Evolutionary conservation across 2,888 invertebrate species (phyloP), one percentile per base, ranked within the genome.

Genomic region (Dasypolia templi): DNA sequence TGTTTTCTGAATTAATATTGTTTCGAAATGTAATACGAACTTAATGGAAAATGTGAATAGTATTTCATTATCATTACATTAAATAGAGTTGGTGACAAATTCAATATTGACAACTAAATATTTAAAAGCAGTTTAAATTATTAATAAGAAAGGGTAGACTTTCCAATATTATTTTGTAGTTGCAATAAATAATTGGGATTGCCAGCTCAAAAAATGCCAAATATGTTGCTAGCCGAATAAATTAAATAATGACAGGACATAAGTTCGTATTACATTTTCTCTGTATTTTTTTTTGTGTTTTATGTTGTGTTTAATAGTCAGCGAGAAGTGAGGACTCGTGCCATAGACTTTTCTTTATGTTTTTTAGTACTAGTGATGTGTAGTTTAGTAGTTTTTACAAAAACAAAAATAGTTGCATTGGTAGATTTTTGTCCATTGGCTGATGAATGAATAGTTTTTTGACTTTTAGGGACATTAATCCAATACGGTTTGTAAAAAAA

Each of bases 261-360:
- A 75, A 67, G 62, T 73, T 81, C 77, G 64, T 81, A 65, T 75
- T 56, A 71, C 69, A 83, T 77, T 81, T 76, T 73, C 68, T 88
- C 82, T 87, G 84, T 85, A 89, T 84, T 79, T 79, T 73, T 35
- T 68, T 81, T 86, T 87, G 83, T 87, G 69, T 84, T 89, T 88
- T 89, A 91, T 91, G 93, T 91, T 90, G 90, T 92, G 87, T 89
- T 90, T 90, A 88, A 89, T 90, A 90, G 88, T 86, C 82, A 91
- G 89, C 90, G 93, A 90, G 89, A 89, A 87, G 93, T 92, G 89
- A 88, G 90, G 92, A 91, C 89, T 91, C 87, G 91, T 89, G 89
- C 88, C 90, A 89, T 89, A 89, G 84, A 87, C 86, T 84, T 83
- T 78, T 42, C 26, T 81, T 81, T 65, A 51, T 79, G 68, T 69